Evolutionary conservation across 1,140 invertebrate species (phyloP).

Genomic region (Saccostrea cuccullata): DNA sequence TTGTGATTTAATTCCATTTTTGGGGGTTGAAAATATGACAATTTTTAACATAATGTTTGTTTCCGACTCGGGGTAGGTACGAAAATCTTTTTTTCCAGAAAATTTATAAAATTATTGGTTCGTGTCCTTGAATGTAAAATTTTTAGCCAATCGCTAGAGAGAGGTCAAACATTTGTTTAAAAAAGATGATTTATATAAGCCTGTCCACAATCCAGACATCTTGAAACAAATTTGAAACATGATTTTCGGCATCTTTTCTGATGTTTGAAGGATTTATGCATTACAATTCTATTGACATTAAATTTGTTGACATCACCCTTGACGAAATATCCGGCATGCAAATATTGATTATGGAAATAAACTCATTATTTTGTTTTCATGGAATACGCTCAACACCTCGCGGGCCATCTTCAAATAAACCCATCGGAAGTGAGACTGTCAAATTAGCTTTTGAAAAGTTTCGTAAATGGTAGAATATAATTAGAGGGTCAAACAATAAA

Average conservation of each 20-base stretch:
- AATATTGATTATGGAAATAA: conserved; percentile 37
- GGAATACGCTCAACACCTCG: background rate
- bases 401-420: conserved; percentile 14
- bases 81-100: too few relatives aligned
- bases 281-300: background rate
- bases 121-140: too few relatives aligned
- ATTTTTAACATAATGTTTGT: too few relatives aligned
- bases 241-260: background rate
- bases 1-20: too few relatives aligned
- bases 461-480: conserved; percentile 2
- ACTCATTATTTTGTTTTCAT: conserved; percentile 24
- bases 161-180: too few relatives aligned
- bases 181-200: too few relatives aligned
- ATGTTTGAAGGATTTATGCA: background rate
- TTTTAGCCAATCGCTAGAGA: too few relatives aligned
- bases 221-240: too few relatives aligned
- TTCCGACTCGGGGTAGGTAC: too few relatives aligned
- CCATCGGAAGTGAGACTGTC: conserved; percentile 7
- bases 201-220: too few relatives aligned
- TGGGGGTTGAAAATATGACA: too few relatives aligned
- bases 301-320: background rate
- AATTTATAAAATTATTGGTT: too few relatives aligned
- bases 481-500: conserved; percentile 3
- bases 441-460: background rate
- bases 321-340: conserved; percentile 8